Conservation (phyloP, 2,113 vertebrate species). For the Ceyx margarethae region DNA sequence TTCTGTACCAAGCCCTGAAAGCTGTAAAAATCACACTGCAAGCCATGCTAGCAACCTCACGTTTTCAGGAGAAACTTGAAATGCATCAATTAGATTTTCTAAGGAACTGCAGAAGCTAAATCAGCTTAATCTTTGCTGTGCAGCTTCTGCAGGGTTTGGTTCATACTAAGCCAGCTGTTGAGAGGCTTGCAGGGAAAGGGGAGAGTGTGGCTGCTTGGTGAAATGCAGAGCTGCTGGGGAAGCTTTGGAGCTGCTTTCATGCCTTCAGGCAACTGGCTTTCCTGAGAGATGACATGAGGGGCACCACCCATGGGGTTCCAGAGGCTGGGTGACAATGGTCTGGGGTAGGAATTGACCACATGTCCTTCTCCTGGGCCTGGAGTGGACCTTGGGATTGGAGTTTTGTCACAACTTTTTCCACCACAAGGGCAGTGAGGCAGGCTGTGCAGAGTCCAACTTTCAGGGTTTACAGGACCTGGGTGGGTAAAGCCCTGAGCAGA, state of each 20-base stretch:
- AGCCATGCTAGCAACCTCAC: background rate
- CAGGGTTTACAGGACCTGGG: background rate
- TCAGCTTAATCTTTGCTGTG: background rate
- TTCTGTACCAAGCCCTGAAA: background rate
- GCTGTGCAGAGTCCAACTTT: rapidly evolving
- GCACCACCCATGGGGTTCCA: rapidly evolving
- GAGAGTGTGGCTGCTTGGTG: background rate
- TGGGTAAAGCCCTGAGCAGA: background rate
- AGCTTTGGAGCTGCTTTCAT: background rate
- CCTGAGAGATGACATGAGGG: background rate
- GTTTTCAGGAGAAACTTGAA: background rate
- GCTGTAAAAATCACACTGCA: background rate
- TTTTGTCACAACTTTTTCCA: background rate
- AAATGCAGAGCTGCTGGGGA: background rate
- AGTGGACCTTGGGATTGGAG: background rate
- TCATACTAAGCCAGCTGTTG: background rate
- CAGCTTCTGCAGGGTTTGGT: background rate
- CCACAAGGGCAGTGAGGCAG: background rate
- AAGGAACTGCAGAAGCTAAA: background rate
- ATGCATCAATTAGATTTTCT: background rate
- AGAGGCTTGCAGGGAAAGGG: background rate
- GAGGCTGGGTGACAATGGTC: background rate
- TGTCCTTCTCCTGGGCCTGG: background rate
- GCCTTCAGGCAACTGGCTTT: background rate
- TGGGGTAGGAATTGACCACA: rapidly evolving